These are phyloP conservation scores for Drosophila ogumai DNA, from an alignment of 1,140 invertebrate genomes.

Conservation along the genomic window DNA sequence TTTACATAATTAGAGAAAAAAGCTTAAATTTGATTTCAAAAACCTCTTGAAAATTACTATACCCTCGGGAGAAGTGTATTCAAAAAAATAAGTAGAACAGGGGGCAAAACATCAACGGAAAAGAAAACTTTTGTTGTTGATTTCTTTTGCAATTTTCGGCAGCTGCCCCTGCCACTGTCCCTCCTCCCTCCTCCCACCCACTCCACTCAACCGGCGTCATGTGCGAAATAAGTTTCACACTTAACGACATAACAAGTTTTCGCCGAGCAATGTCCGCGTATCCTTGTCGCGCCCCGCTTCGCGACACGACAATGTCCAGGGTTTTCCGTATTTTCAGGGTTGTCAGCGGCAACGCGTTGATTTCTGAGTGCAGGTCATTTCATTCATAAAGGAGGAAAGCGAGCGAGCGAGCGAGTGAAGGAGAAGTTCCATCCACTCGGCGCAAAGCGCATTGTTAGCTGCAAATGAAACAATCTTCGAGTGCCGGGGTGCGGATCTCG, in stretches of 20 bases:
- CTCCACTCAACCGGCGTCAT: conserved; percentile 56
- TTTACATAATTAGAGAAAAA: too few relatives aligned
- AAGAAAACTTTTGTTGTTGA: conserved; percentile 79
- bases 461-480: conserved; percentile 36
- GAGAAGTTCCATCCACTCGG: conserved; percentile 40
- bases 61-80: neutral
- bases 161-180: conserved; percentile 25
- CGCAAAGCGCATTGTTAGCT: conserved; percentile 38
- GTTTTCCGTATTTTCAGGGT: conserved; percentile 44
- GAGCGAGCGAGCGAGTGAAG: neutral
- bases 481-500: conserved; percentile 20
- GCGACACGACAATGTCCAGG: conserved; percentile 56
- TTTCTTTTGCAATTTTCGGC: conserved; percentile 78
- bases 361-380: conserved; percentile 67
- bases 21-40: too few relatives aligned
- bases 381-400: conserved; percentile 44
- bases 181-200: neutral
- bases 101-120: conserved; percentile 36
- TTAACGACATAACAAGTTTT: conserved; percentile 84
- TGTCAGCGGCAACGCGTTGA: conserved; percentile 36
- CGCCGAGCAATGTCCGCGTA: conserved; percentile 36
- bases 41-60: neutral
- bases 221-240: conserved; percentile 83
- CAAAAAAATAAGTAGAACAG: neutral
- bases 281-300: neutral